Percentiles rank a stretch among this genome's conserved stretches.
These are phyloP conservation scores for Agelaius tricolor DNA, from an alignment of 2,113 vertebrate genomes.

Conservation along the genomic window DNA sequence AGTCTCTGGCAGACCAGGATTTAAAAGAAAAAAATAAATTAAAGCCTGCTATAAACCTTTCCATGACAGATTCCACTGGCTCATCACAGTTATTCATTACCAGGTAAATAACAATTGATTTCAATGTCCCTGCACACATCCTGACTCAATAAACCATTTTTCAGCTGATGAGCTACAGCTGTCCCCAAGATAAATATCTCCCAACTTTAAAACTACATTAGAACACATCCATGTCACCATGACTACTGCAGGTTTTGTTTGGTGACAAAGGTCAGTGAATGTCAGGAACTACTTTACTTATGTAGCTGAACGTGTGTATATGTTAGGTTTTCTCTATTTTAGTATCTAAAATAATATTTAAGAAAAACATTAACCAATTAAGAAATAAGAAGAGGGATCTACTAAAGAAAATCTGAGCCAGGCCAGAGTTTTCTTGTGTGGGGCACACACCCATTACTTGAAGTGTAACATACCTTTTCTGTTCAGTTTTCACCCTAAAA, in stretches of 20 bases:
- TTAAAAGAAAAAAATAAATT: neutral
- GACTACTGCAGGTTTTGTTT: neutral
- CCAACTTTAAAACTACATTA: neutral
- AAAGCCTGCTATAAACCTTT: neutral
- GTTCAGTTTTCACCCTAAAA: neutral
- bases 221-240: neutral
- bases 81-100: constrained; percentile 35
- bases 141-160: constrained; percentile 41
- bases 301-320: neutral
- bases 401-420: neutral
- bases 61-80: neutral
- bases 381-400: neutral
- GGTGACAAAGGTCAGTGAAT: neutral
- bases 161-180: constrained; percentile 9
- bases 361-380: constrained; percentile 2
- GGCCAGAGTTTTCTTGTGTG: neutral
- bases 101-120: constrained; percentile 43
- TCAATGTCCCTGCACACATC: neutral
- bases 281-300: neutral
- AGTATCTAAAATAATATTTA: neutral
- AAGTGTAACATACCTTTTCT: neutral
- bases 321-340: neutral
- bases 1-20: neutral
- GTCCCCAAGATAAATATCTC: constrained; percentile 21
- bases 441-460: neutral